A percentile compares a stretch with the other conserved stretches of the same genome.
These are phyloP conservation scores for Bedellia somnulentella DNA, from an alignment of 2,888 invertebrate species.

Conservation along the genomic window DNA sequence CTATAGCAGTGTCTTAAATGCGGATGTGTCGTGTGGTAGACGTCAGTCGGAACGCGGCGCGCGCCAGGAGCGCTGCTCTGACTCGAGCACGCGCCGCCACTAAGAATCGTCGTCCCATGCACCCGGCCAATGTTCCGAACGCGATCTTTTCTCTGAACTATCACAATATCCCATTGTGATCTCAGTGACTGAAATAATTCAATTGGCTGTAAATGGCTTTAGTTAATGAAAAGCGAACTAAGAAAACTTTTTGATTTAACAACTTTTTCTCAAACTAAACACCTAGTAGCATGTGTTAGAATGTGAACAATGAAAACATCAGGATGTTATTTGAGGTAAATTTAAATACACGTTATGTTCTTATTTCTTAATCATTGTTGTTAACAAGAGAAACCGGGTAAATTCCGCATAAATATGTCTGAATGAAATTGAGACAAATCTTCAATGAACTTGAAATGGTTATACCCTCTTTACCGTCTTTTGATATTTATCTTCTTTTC, in stretches of 20 bases:
- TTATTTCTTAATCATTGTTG: slow-evolving; percentile 3
- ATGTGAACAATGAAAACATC: background rate
- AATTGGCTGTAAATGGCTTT: too few relatives aligned
- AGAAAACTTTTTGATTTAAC: too few relatives aligned
- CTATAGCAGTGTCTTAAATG: slow-evolving; percentile 62
- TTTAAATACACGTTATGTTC: background rate
- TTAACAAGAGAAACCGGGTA: slow-evolving; percentile 6
- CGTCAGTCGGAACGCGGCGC: slow-evolving; percentile 52
- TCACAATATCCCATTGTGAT: too few relatives aligned
- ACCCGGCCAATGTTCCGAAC: too few relatives aligned
- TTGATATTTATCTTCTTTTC: too few relatives aligned
- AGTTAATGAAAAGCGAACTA: too few relatives aligned
- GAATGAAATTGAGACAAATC: slow-evolving; percentile 6
- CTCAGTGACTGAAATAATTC: too few relatives aligned
- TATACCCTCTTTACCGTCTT: slow-evolving; percentile 1
- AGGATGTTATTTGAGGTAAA: slow-evolving; percentile 2
- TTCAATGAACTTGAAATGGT: slow-evolving; percentile 7
- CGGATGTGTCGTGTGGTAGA: slow-evolving; percentile 56
- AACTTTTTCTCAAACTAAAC: too few relatives aligned
- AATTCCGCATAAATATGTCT: slow-evolving; percentile 3
- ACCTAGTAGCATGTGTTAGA: too few relatives aligned
- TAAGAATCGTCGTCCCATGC: slow-evolving; percentile 1
- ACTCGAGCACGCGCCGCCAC: background rate
- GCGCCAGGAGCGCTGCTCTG: slow-evolving; percentile 33
- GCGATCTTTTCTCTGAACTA: too few relatives aligned